A percentile compares a stretch with the other conserved stretches of the same genome.
Evolutionary conservation across 2,888 invertebrate species (phyloP).

Genomic region (Ectropis crepuscularia): DNA sequence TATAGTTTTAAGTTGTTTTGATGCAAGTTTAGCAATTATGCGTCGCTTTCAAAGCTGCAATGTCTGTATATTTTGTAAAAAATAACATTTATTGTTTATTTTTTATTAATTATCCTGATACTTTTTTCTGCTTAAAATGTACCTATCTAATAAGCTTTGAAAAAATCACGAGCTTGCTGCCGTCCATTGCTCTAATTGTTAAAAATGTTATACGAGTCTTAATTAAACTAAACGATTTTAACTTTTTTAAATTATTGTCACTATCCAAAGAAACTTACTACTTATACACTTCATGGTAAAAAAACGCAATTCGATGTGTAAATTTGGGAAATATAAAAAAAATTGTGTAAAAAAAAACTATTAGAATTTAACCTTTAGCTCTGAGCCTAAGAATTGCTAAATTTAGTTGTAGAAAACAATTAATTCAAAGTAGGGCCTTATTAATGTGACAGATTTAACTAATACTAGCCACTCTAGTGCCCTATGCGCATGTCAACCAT

Average conservation of each 20-base stretch:
- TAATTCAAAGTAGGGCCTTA: background rate
- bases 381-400: background rate
- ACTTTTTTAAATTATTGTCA: conserved; percentile 25
- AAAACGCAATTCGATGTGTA: background rate
- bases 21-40: background rate
- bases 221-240: conserved; percentile 43
- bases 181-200: conserved; percentile 69
- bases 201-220: conserved; percentile 42
- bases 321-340: background rate
- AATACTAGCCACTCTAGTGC: too few species aligned
- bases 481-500: too few species aligned
- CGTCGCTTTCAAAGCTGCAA: background rate
- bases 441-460: too few species aligned
- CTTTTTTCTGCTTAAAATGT: conserved; percentile 25
- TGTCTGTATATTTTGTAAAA: background rate
- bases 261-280: background rate
- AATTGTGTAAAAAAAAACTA: background rate
- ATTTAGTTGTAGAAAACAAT: background rate
- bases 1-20: background rate
- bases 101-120: background rate
- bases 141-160: conserved; percentile 42
- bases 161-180: conserved; percentile 67
- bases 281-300: background rate
- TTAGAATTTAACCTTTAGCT: conserved; percentile 1
- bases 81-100: background rate